Base-by-base conservation (phyloP, 2,797 vertebrate genomes). In the Hyperoplus immaculatus region DNA sequence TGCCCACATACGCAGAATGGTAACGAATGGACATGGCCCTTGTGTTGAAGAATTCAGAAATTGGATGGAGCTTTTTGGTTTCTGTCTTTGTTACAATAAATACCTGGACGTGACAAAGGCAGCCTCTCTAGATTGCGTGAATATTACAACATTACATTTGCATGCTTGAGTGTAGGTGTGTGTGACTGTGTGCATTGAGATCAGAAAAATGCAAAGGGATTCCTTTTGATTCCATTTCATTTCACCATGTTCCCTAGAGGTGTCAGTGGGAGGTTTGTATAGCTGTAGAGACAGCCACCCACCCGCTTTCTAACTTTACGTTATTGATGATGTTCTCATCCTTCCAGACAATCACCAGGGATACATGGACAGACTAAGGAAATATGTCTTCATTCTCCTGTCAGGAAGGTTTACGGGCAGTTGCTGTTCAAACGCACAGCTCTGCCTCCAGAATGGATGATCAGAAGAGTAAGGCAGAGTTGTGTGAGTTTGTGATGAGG, bases 241-340 rank as follows among this genome's bases (percentile, higher is more conserved):
- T 88, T 78, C 41, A 15, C 71, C 54, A 61, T 45, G 57, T 77
- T 71, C 78, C 13, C 45, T 21, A 49, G 74, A 86, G 65, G 87
- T 79, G 80, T 86, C 83, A 78, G 87, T 72, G 75, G 81, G 84
- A 86, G 86, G 87, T 78, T 77, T 77, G 83, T 81, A 77, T 69
- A 78, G 77, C 82, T 58, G 29, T 60, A 70, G 75, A 59, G 56
- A 80, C 76, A 80, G 64, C 79, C 88, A 72, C 81, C 86, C 74
- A 77, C 72, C 54, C 57, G 62, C 86, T 85, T 75, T 84, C 83
- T 49, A 72, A 78, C 62, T n/a, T 79, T 82, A 51, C 14, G 76
- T 91, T 93, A 91, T 92, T 92, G 87, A 93, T 93, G 92, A 89
- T 85, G 70, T 80, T 80, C 80, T 88, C 88, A 80, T 89, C 88